A percentile compares a stretch with the other conserved stretches of the same genome.
Evolutionary conservation across 2,113 vertebrate genomes (phyloP).

Genomic region (Naja naja): DNA sequence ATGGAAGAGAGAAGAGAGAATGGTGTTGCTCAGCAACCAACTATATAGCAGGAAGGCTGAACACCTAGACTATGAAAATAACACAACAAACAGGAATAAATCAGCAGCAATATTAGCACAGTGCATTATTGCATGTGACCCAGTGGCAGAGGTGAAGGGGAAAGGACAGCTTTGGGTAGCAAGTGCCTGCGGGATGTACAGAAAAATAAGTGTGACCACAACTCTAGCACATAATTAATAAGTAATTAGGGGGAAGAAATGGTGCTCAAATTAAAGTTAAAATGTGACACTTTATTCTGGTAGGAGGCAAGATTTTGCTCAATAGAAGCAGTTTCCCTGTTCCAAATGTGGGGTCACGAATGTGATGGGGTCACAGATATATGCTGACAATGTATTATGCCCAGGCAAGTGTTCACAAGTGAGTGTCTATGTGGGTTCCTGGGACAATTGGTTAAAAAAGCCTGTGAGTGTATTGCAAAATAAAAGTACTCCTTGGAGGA

Average conservation of each 20-base stretch:
- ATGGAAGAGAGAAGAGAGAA: neutral
- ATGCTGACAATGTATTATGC: neutral
- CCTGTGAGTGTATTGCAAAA: neutral
- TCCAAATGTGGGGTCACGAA: neutral
- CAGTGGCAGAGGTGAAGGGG: neutral
- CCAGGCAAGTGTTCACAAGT: neutral
- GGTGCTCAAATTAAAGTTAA: constrained; percentile 2
- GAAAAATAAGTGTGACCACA: neutral
- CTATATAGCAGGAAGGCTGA: neutral
- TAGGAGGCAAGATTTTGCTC: neutral
- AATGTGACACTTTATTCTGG: neutral
- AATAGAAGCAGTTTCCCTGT: neutral
- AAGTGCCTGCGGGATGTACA: neutral
- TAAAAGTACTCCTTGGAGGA: neutral
- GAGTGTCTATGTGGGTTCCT: neutral
- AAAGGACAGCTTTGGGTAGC: neutral
- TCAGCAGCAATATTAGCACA: neutral
- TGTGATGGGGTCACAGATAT: neutral
- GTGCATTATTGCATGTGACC: neutral
- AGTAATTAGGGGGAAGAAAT: neutral
- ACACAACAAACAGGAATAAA: neutral
- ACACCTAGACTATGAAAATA: neutral
- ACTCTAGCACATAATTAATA: neutral
- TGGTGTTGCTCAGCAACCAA: neutral
- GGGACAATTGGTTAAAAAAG: neutral